Percentiles rank a stretch among this genome's conserved stretches.
phyloP scores from a whole-genome alignment of 2,113 vertebrate species.

The Cettia cetti region DNA sequence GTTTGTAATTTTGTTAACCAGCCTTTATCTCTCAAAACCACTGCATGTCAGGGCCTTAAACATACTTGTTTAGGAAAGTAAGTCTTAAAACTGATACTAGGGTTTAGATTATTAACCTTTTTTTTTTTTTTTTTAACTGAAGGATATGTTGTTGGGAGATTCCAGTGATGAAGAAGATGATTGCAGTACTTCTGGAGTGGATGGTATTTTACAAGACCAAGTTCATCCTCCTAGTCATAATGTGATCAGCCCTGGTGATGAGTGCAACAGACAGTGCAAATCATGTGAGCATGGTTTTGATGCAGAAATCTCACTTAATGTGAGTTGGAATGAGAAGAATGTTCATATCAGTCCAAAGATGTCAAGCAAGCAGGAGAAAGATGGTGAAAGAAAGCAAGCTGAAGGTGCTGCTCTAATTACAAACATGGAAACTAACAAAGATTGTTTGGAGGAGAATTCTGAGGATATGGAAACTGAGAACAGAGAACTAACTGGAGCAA shows the following conservation, averaged over 20 bases:
- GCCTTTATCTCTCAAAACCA: neutral
- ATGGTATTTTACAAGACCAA: neutral
- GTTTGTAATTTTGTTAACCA: neutral
- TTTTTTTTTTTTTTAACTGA: conserved; percentile 4
- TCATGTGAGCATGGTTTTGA: neutral
- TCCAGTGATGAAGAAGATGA: conserved; percentile 69
- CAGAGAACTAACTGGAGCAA: neutral
- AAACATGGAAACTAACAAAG: neutral
- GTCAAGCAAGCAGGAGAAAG: neutral
- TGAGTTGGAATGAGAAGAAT: neutral
- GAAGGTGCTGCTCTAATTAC: neutral
- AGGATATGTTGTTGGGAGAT: conserved; percentile 69
- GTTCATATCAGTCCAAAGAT: neutral
- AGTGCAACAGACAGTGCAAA: neutral
- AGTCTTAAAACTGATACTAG: neutral
- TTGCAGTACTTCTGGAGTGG: neutral
- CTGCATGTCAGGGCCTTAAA: neutral
- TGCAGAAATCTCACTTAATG: neutral
- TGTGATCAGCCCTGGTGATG: neutral
- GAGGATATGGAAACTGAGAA: neutral
- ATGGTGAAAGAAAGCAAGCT: neutral
- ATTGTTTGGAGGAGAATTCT: neutral
- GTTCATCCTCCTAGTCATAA: neutral
- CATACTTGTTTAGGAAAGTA: neutral
- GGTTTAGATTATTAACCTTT: neutral